phyloP scores from a whole-genome alignment of 1,140 invertebrate genomes.

The Drosophila rufa region DNA sequence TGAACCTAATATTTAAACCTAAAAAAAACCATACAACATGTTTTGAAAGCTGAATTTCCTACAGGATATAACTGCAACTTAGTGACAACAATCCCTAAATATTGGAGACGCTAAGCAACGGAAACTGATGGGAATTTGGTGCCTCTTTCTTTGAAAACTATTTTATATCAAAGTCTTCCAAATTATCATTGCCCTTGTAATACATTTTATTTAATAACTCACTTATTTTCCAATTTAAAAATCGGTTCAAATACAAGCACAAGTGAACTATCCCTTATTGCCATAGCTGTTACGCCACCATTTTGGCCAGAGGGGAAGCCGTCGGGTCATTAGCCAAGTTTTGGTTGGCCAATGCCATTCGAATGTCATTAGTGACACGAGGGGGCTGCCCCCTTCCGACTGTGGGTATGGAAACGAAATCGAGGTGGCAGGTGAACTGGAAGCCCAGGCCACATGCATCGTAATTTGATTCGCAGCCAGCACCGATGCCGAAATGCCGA shows the following conservation, averaged over 20 bases:
- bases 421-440: slow-evolving; percentile 26
- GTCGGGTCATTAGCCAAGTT: slow-evolving; percentile 69
- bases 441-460: slow-evolving; percentile 15
- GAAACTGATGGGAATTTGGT: too few species aligned
- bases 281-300: slow-evolving; percentile 16
- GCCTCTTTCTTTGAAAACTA: too few species aligned
- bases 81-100: not conserved
- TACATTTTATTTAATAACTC: not conserved
- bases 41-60: not conserved
- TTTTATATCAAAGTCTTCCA: too few species aligned
- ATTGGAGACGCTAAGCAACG: too few species aligned
- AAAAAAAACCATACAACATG: not conserved
- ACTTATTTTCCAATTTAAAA: not conserved
- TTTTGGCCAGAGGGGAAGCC: slow-evolving; percentile 1
- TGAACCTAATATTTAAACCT: not conserved
- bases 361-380: slow-evolving; percentile 70
- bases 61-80: too few species aligned
- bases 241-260: not conserved
- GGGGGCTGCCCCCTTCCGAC: not conserved
- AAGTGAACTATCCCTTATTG: slow-evolving; percentile 2
- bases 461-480: slow-evolving; percentile 67
- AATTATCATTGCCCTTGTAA: not conserved
- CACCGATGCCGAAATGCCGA: slow-evolving; percentile 39
- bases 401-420: not conserved
- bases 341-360: slow-evolving; percentile 64